Conservation (phyloP, 2,797 vertebrate genomes). For the Pangasius krempfi region DNA sequence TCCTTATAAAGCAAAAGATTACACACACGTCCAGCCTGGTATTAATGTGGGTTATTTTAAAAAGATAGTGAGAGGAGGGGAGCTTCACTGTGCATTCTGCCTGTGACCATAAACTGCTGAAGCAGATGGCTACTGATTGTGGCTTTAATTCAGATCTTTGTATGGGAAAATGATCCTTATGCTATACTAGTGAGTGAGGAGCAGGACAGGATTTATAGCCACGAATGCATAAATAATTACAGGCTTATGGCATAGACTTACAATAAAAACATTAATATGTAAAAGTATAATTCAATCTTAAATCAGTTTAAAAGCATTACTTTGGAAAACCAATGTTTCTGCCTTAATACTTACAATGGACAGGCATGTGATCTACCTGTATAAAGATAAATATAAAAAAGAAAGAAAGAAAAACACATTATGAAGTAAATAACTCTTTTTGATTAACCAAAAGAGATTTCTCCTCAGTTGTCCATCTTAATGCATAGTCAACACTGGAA, state of each 20-base stretch:
- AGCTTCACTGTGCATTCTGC: slow-evolving; percentile 61
- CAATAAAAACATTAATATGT: slow-evolving; percentile 31
- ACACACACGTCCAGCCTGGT: slow-evolving; percentile 55
- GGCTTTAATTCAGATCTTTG: slow-evolving; percentile 83
- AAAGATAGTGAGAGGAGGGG: slow-evolving; percentile 72
- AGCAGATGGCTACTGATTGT: slow-evolving; percentile 90
- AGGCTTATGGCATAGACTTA: slow-evolving; percentile 39
- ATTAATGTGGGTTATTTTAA: slow-evolving; percentile 78
- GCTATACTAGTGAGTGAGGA: slow-evolving; percentile 79
- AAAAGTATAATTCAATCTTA: slow-evolving; percentile 20
- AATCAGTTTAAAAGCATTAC: background rate
- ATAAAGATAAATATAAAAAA: slow-evolving; percentile 4
- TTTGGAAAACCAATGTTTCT: slow-evolving; percentile 10
- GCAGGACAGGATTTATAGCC: slow-evolving; percentile 78
- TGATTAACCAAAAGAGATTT: slow-evolving; percentile 51
- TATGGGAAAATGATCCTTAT: slow-evolving; percentile 84
- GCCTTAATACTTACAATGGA: slow-evolving; percentile 9
- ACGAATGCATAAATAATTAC: slow-evolving; percentile 79
- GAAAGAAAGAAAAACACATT: background rate
- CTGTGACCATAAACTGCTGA: slow-evolving; percentile 74
- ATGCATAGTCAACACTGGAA: slow-evolving; percentile 53
- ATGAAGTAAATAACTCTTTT: slow-evolving; percentile 39
- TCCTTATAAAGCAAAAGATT: slow-evolving; percentile 34
- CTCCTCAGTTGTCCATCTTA: slow-evolving; percentile 57
- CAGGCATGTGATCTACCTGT: background rate